Conservation (phyloP, 1,140 invertebrate genomes). For the Arctopsyche grandis region DNA sequence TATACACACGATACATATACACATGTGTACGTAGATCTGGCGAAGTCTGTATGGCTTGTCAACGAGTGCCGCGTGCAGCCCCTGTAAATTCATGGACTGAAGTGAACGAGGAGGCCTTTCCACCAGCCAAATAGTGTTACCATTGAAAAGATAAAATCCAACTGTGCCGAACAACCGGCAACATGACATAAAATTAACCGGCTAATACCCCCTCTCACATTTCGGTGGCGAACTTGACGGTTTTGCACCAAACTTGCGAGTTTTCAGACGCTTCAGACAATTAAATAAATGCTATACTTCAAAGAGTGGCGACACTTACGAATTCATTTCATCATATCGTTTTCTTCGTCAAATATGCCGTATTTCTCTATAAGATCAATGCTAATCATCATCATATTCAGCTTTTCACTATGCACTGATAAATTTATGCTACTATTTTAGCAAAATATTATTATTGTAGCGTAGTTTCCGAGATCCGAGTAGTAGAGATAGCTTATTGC, state of each 20-base stretch:
- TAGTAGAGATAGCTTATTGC: no score
- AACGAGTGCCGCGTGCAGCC: constrained; percentile 2
- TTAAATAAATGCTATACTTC: no score
- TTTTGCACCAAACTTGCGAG: background rate
- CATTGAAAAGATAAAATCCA: constrained; percentile 53
- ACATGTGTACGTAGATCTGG: background rate
- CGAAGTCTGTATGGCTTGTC: constrained; percentile 29
- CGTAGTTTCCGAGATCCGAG: no score
- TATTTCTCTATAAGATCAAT: no score
- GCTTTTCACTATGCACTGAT: no score
- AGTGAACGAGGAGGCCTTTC: constrained; percentile 14
- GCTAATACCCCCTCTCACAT: constrained; percentile 21
- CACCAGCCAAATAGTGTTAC: constrained; percentile 47
- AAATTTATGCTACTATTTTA: no score
- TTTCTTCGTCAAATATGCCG: no score
- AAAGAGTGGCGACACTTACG: no score
- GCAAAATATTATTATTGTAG: no score
- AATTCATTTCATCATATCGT: no score
- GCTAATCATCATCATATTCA: no score
- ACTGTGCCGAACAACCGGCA: constrained; percentile 34
- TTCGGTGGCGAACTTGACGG: constrained; percentile 17
- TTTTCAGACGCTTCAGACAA: background rate
- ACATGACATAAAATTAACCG: constrained; percentile 53
- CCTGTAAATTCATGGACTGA: constrained; percentile 27
- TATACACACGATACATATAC: background rate